These are phyloP conservation scores for Aphelinus atriplicis DNA, from an alignment of 1,140 invertebrate species.

Conservation along the genomic window DNA sequence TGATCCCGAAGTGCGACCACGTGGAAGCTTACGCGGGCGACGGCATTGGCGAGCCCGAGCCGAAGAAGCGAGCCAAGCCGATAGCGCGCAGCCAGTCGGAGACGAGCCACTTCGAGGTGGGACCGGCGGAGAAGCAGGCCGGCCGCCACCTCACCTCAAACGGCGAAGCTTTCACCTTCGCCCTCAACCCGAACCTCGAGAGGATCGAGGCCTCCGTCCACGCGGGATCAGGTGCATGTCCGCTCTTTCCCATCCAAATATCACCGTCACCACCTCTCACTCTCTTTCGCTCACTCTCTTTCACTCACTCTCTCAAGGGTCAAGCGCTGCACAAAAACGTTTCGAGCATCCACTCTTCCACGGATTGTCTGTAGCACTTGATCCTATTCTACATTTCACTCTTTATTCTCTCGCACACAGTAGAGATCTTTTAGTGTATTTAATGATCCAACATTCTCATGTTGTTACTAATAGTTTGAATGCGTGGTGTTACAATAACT, in stretches of 20 bases:
- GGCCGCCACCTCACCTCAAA: constrained; percentile 47
- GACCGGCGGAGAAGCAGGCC: constrained; percentile 44
- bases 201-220: constrained; percentile 23
- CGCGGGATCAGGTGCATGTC: constrained; percentile 23
- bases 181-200: constrained; percentile 49
- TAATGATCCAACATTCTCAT: too few relatives aligned
- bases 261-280: too few relatives aligned
- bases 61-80: constrained; percentile 43
- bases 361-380: too few relatives aligned
- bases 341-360: too few relatives aligned
- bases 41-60: background rate
- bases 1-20: constrained; percentile 54
- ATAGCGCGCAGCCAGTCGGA: constrained; percentile 52
- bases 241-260: too few relatives aligned
- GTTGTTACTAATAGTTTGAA: too few relatives aligned
- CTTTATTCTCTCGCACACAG: too few relatives aligned
- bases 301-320: too few relatives aligned
- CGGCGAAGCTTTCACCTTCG: constrained; percentile 49
- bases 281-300: too few relatives aligned
- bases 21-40: constrained; percentile 17
- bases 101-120: constrained; percentile 49
- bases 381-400: too few relatives aligned
- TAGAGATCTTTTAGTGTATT: too few relatives aligned
- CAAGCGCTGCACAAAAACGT: too few relatives aligned
- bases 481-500: background rate